Evolutionary conservation across 2,888 invertebrate genomes (phyloP), one percentile per base, ranked within the genome.

Genomic region (Athrips mouffetella): DNA sequence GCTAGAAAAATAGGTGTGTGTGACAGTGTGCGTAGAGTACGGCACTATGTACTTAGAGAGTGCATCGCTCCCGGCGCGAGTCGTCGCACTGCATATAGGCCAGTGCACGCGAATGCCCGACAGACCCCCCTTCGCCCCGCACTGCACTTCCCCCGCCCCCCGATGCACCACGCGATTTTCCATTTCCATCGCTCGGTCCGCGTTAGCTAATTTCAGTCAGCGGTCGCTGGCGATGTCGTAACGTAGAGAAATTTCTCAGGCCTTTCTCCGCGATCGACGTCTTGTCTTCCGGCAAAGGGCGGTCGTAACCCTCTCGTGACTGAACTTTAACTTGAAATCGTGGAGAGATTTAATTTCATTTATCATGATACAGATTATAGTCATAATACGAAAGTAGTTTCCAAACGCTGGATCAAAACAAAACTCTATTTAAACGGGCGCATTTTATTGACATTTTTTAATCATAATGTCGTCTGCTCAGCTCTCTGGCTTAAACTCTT

Each of bases 31-130:
- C 76, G 82, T 82, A 67, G 74, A 80, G 82, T 82, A 73, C 80
- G 78, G 73, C 73, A 70, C 78, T 81, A 76, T 77, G 84, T 84
- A 81, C 77, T 81, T 70, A 67, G 77, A 67, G 73, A 87, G 88
- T 87, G 87, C 87, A 88, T 85, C 87, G 88, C 86, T 87, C 88
- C 87, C 87, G 82, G 78, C 83, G 73, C 80, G 86, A 75, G 87
- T 88, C 88, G 87, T 86, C 88, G 88, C 76, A 88, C 87, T 85
- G 87, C 87, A 88, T 88, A 87, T 88, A 87, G 87, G 87, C 83
- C 87, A 87, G 79, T 87, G 87, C 87, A 87, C 87, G 87, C 84
- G 80, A 85, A 83, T 83, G 81, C 76, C 84, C 85, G 77, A 58
- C 55, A 56, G 51, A 58, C 44, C 52, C 60, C 48, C 49, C 48